A percentile compares a stretch with the other conserved stretches of the same genome.
These are phyloP conservation scores for Takifugu ocellatus DNA, from an alignment of 2,797 vertebrate genomes.

Conservation along the genomic window DNA sequence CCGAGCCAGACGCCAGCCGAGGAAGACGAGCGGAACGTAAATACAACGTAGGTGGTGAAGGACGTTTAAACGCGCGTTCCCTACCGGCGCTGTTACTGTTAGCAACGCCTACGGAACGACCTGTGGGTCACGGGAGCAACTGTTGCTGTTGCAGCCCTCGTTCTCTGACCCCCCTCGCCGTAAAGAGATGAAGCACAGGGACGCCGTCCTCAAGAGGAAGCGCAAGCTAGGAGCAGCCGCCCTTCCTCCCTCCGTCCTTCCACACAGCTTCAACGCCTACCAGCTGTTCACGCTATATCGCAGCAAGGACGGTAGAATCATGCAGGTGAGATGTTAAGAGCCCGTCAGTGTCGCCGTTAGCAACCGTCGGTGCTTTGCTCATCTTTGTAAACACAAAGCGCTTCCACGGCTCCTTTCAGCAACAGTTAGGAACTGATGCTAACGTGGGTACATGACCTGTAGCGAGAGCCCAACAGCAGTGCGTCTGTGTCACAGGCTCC, in stretches of 20 bases:
- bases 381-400: too few relatives aligned
- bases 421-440: too few relatives aligned
- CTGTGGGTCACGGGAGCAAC: neutral
- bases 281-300: constrained; percentile 95
- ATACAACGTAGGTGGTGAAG: constrained; percentile 55
- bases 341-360: too few relatives aligned
- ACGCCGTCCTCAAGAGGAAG: constrained; percentile 68
- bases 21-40: constrained; percentile 71
- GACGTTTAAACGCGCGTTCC: too few relatives aligned
- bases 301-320: constrained; percentile 91
- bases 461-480: too few relatives aligned
- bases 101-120: too few relatives aligned
- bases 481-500: constrained; percentile 78
- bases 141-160: constrained; percentile 72
- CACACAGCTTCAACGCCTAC: constrained; percentile 90
- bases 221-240: constrained; percentile 70
- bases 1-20: constrained; percentile 68
- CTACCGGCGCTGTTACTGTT: too few relatives aligned
- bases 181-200: constrained; percentile 74
- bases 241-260: constrained; percentile 65
- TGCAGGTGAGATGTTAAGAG: constrained; percentile 80
- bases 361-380: too few relatives aligned
- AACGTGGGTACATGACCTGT: too few relatives aligned
- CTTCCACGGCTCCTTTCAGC: too few relatives aligned
- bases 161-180: constrained; percentile 85